These are phyloP conservation scores for Helleia helle DNA, from an alignment of 2,888 invertebrate species.

Conservation along the genomic window DNA sequence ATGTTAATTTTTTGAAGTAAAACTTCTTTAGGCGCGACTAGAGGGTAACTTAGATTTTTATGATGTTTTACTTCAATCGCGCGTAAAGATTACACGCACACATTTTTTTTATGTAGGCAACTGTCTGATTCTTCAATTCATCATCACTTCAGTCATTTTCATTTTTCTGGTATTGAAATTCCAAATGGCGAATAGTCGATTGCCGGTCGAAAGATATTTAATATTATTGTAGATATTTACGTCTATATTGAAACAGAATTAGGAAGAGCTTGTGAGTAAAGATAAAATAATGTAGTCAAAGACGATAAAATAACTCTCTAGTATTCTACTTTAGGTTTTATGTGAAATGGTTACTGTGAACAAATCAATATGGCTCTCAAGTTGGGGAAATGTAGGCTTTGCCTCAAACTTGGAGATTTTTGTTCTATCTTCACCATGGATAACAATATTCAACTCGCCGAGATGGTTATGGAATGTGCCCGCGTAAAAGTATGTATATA, in stretches of 20 bases:
- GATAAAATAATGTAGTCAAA: constrained; percentile 4
- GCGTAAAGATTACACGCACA: no score
- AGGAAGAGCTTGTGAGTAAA: neutral
- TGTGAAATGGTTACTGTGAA: constrained; percentile 47
- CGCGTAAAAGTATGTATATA: constrained; percentile 59
- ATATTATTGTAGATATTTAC: constrained; percentile 14
- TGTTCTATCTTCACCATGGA: constrained; percentile 69
- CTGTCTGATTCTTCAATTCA: neutral
- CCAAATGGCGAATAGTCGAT: constrained; percentile 29
- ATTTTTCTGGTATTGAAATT: constrained; percentile 21
- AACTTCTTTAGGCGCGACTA: no score
- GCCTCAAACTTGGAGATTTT: constrained; percentile 69
- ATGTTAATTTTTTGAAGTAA: no score
- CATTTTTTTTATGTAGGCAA: neutral
- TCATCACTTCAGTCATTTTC: constrained; percentile 11
- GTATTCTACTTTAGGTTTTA: constrained; percentile 34
- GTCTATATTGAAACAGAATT: constrained; percentile 13
- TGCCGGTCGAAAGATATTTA: constrained; percentile 14
- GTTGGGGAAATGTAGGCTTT: constrained; percentile 70
- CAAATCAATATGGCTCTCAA: constrained; percentile 68
- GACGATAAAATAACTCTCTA: constrained; percentile 11
- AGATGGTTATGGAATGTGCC: constrained; percentile 70
- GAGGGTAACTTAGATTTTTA: no score
- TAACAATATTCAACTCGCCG: constrained; percentile 60
- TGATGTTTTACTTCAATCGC: no score